Base-by-base conservation (phyloP, 2,888 invertebrate genomes). In the Pimpla rufipes region DNA sequence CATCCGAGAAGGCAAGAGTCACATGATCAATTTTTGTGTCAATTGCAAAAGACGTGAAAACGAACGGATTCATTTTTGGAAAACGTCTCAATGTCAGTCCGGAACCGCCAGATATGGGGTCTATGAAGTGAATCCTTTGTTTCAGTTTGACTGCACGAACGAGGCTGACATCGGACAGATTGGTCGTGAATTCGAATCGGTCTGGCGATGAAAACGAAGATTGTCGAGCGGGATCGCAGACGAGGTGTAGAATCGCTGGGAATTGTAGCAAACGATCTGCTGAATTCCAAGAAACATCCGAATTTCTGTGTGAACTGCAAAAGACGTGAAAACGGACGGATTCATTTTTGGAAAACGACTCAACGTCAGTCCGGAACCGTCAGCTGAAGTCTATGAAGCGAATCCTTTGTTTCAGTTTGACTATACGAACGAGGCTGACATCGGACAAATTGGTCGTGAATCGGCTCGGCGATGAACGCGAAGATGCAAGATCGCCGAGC, bases 231-330 rank as follows among this genome's bases (percentile, higher is more conserved):
- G n/a, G 45, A 66, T 37, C 7, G 13, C 45, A 66, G 13, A 18
- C n/a, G 3, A 45, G 40, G 35, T 1, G 16, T 37, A 42, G 18
- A 81, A 66, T 70, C 37, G 55, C 16, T n/a, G n/a, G n/a, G 29
- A 57, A 57, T 50, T 59, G 70, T 35, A 1, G 35, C 18, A 59
- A 59, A 45, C 47, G 59, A 45, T 37, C 68, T 40, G 42, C 37
- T 10, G 52, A 37, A 81, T 73, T 78, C 62, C 52, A 40, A 62
- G 67, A 73, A 82, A 77, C 77, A 47, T 40, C 21, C 76, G 68
- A 73, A n/a, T n/a, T n/a, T n/a, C n/a, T n/a, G n/a, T n/a, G n/a
- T n/a, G n/a, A n/a, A n/a, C n/a, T n/a, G n/a, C n/a, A n/a, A n/a
- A n/a, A n/a, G n/a, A n/a, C n/a, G n/a, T n/a, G n/a, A n/a, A n/a